Evolutionary conservation across 2,888 invertebrate genomes (phyloP), one percentile per base, ranked within the genome.

Genomic region (Phragmatobia fuliginosa): DNA sequence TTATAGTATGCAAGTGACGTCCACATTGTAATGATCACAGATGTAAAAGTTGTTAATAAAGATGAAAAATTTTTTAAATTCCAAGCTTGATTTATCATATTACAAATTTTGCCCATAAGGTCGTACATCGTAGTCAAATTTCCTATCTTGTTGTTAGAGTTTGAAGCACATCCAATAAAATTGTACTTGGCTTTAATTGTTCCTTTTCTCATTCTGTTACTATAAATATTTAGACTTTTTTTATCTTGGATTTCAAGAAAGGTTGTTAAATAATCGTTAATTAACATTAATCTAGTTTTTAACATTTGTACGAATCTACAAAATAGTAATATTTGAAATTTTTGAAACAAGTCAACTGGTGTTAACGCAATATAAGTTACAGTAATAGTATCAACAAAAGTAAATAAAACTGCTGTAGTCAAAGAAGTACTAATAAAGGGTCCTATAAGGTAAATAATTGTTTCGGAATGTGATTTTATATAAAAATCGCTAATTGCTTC

Each of bases 11-110:
- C 89, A 1, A 92, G 73, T 0, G 88, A 84, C 0, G 85, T 83
- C 88, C 90, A 91, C 67, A 92, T 88, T 1, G 88, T 87, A 1
- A 89, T 84, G 14, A 92, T 81, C 21, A 90, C 88, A 65, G 82
- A 90, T 0, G 80, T 74, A 66, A 92, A 92, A 1, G 91, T 88
- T 41, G 88, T 87, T 11, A 91, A 82, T 1, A 92, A 81, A 21
- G 85, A 87, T 87, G 91, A 88, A 76, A 38, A 11, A 11, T 14
- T 38, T 38, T 90, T 89, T 31, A 88, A 90, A 72, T 92, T 90
- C 71, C 88, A 92, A n/a, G 88, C 79, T 36, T 85, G 73, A 64
- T 91, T 92, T 49, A 92, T 85, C 70, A 87, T 75, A 10, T 60
- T 68, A 74, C 86, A 87, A 38, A 85, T 81, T 59, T 87, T 16